Percentiles rank a stretch among this genome's conserved stretches.
Evolutionary conservation across 2,797 vertebrate genomes (phyloP).

Genomic region (Spea hammondii): DNA sequence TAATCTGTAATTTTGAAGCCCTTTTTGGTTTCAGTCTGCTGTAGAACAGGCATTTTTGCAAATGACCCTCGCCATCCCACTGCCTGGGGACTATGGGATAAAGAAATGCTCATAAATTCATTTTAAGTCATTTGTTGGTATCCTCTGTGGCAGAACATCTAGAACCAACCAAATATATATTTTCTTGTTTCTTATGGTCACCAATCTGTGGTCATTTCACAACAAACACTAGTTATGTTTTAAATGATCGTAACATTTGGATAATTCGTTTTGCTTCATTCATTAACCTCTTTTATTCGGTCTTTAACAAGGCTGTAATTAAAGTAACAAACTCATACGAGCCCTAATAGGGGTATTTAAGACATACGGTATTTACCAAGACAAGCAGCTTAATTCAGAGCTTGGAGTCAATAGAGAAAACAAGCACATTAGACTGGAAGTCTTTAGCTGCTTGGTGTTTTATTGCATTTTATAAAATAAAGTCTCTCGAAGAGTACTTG

Average conservation of each 20-base stretch:
- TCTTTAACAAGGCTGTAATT: slow-evolving; percentile 89
- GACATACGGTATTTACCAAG: slow-evolving; percentile 76
- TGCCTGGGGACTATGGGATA: slow-evolving; percentile 39
- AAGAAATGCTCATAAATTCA: slow-evolving; percentile 36
- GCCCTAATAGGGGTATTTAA: slow-evolving; percentile 80
- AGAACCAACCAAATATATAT: slow-evolving; percentile 6
- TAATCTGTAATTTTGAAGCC: background rate
- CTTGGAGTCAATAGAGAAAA: slow-evolving; percentile 54
- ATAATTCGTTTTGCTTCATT: slow-evolving; percentile 91
- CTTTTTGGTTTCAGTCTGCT: slow-evolving; percentile 13
- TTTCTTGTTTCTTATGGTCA: slow-evolving; percentile 46
- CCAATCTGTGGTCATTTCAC: slow-evolving; percentile 40
- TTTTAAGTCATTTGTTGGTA: slow-evolving; percentile 35
- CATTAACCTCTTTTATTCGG: slow-evolving; percentile 86
- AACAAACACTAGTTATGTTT: slow-evolving; percentile 73
- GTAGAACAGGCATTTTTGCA: slow-evolving; percentile 24
- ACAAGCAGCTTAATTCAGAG: slow-evolving; percentile 68
- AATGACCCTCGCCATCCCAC: slow-evolving; percentile 17
- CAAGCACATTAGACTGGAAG: slow-evolving; percentile 12
- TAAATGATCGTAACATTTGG: slow-evolving; percentile 81
- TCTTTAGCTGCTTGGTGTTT: slow-evolving; percentile 47
- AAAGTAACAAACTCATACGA: slow-evolving; percentile 87
- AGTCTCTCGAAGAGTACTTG: slow-evolving; percentile 51
- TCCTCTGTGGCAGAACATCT: slow-evolving; percentile 9
- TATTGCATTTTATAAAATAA: slow-evolving; percentile 59